Base-by-base conservation (phyloP, 2,797 vertebrate species). In the Graptemys geographica region DNA sequence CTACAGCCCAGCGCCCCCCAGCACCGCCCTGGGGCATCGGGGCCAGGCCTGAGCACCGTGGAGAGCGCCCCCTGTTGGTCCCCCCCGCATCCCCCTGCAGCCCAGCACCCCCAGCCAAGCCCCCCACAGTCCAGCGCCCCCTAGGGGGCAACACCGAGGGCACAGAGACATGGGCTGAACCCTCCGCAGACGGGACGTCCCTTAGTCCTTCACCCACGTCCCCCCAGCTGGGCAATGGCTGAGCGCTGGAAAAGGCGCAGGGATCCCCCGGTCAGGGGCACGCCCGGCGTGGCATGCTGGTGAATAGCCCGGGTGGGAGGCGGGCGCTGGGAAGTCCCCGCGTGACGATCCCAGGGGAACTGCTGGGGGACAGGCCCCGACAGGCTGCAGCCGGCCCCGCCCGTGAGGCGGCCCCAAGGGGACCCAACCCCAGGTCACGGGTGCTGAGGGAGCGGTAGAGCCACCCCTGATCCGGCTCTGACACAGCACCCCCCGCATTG, bases 1-100 rank as follows among this genome's bases (percentile, higher is more conserved):
- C n/a, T n/a, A n/a, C n/a, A n/a, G n/a, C n/a, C n/a, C n/a, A n/a
- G 99, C 41, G 98, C 99, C 0, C 98, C 99, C 9, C 98, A 98
- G 0, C 97, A 98, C 69, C 98, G 99, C 65, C 49, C 49, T 51
- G 49, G 49, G 49, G 49, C 49, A 51, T 13, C 12, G 12, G 12
- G 49, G 12, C 49, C 49, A 51, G 49, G 49, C 47, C 47, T 47
- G 10, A 3, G 9, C 47, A 47, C 47, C 47, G 10, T 3, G 47
- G 47, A 47, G 47, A 47, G 47, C 10, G 97, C 98, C 12, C n/a
- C 13, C 23, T 55, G 51, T 4, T 13, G 51, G 2, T 13, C 33
- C 4, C n/a, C 79, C 79, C 51, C 37, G 47, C 7, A 2, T 21
- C 19, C 79, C 79, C 19, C 47, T 47, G 47, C n/a, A 25, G 53